Conservation (phyloP, 2,113 vertebrate species). For the Himantopus leucocephalus region DNA sequence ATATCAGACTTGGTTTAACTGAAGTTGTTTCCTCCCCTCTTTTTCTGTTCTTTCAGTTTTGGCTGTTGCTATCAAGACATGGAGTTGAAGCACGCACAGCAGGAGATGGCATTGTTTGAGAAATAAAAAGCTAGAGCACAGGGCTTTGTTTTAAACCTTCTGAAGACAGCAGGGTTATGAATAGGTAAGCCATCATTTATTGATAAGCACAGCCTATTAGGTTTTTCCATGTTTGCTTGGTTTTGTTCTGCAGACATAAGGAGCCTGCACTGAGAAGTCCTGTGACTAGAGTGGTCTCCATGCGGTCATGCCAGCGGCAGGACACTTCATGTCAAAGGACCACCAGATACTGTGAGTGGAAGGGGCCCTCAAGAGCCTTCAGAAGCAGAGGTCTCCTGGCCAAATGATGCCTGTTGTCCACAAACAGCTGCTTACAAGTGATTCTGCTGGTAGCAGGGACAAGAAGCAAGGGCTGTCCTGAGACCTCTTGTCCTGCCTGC, state of each 20-base stretch:
- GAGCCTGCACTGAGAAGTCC: background rate
- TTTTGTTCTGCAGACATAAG: background rate
- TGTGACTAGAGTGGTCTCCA: background rate
- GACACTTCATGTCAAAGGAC: background rate
- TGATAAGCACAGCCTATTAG: background rate
- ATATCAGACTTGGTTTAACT: background rate
- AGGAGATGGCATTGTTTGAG: background rate
- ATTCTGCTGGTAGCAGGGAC: background rate
- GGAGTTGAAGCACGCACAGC: background rate
- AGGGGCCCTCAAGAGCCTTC: background rate
- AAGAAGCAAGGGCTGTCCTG: background rate
- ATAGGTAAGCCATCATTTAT: conserved; percentile 8
- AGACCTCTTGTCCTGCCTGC: background rate
- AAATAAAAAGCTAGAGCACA: background rate
- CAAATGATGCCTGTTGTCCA: background rate
- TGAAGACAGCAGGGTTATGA: background rate
- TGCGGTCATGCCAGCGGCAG: background rate
- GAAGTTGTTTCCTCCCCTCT: background rate
- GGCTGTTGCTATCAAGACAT: background rate
- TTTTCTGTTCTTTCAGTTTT: background rate
- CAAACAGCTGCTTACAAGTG: background rate
- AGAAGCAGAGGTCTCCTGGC: background rate
- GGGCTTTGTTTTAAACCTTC: background rate
- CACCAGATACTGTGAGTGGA: background rate
- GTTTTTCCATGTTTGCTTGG: background rate